phyloP scores from a whole-genome alignment of 2,888 invertebrate species.

The Arrhopalites spinosus region DNA sequence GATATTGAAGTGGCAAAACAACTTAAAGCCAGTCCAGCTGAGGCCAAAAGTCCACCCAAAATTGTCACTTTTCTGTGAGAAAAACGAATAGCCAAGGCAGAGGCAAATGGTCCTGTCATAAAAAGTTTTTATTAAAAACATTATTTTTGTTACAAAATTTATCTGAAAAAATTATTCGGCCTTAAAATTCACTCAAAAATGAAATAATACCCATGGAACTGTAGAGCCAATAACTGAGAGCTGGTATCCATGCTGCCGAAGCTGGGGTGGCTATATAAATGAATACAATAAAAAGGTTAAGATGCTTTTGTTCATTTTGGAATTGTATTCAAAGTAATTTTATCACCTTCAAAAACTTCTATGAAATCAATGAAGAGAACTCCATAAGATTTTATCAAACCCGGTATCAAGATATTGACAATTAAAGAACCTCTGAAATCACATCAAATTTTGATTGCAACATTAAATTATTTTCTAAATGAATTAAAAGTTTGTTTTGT shows the following conservation, averaged over 20 bases:
- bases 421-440: conserved; percentile 68
- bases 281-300: too few relatives aligned
- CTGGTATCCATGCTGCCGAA: conserved; percentile 76
- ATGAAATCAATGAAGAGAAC: conserved; percentile 81
- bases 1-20: conserved; percentile 79
- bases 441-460: too few relatives aligned
- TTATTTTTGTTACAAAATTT: background rate
- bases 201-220: conserved; percentile 78
- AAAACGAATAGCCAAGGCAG: conserved; percentile 80
- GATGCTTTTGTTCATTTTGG: too few relatives aligned
- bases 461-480: too few relatives aligned
- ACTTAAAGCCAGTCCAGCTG: conserved; percentile 81
- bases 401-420: conserved; percentile 83
- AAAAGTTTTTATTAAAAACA: background rate
- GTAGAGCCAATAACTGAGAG: conserved; percentile 84
- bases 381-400: conserved; percentile 86
- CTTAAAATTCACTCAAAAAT: too few relatives aligned
- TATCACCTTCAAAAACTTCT: conserved; percentile 70
- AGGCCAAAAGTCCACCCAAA: conserved; percentile 79
- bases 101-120: conserved; percentile 77
- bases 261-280: too few relatives aligned
- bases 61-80: conserved; percentile 83
- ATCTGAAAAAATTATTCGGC: too few relatives aligned
- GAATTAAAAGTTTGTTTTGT: too few relatives aligned
- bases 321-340: background rate